phyloP scores from a whole-genome alignment of 2,888 invertebrate species.

The Odontothrips loti region DNA sequence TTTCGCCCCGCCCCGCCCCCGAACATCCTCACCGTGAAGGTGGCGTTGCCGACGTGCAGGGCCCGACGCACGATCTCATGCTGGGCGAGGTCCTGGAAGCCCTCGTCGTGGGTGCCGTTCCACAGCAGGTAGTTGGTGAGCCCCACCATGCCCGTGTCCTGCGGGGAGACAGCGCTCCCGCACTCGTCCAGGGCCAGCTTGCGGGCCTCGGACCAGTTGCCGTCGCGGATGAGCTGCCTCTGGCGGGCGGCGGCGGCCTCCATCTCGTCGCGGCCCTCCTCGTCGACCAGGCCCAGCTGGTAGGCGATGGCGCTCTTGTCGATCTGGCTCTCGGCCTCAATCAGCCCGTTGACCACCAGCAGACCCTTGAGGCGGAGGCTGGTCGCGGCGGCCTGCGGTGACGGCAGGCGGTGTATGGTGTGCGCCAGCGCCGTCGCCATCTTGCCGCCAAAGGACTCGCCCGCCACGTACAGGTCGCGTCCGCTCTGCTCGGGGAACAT shows the following conservation, averaged over 20 bases:
- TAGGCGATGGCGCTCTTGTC: constrained; percentile 6
- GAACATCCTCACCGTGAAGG: not conserved
- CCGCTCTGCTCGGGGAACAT: constrained; percentile 6
- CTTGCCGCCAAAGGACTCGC: constrained; percentile 13
- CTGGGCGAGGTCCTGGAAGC: not conserved
- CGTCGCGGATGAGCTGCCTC: not conserved
- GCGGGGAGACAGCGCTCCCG: not conserved
- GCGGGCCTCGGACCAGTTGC: not conserved
- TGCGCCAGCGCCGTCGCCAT: constrained; percentile 11
- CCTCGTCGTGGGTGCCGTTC: constrained; percentile 12
- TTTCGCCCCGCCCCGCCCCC: not conserved
- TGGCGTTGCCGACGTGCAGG: constrained; percentile 8
- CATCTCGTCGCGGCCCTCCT: constrained; percentile 8
- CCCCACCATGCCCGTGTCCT: not conserved
- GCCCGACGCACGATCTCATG: not conserved
- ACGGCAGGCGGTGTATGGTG: not conserved
- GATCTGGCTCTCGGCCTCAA: not conserved
- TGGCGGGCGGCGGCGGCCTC: not conserved
- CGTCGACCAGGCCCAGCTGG: not conserved
- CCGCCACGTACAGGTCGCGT: constrained; percentile 6
- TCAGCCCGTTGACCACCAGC: not conserved
- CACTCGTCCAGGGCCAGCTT: constrained; percentile 3
- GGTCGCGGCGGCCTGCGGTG: not conserved
- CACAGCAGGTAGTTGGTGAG: constrained; percentile 19
- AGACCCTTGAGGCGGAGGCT: not conserved